Base-by-base conservation (phyloP, 2,888 invertebrate species). In the Drosophila algonquin region DNA sequence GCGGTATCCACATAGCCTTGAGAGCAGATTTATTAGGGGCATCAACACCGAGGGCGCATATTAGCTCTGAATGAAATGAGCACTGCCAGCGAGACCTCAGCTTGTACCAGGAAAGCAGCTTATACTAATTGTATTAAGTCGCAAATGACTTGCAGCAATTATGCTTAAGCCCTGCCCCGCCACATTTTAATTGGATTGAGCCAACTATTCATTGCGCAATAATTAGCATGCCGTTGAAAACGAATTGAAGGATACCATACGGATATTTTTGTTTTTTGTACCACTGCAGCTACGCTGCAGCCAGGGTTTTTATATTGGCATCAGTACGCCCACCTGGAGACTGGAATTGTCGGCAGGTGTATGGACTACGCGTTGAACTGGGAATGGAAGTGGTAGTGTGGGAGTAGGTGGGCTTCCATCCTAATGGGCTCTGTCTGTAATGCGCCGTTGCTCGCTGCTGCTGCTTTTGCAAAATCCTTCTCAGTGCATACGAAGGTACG, bases 391-490 rank as follows among this genome's bases (percentile, higher is more conserved):
- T 46, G 14, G 52, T 10, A 46, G 9, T 44, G 32, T 52, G 24
- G 50, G 24, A 62, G 35, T 50, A n/a, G 40, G 10, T 50, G 21
- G 55, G 16, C 44, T 16, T 16, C 16, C 24, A 16, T 46, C 56
- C 12, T 40, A 40, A 40, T 40, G 12, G 6, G 8, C 18, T 24
- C 40, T 54, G 63, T 18, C 52, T 6, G 63, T 47, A 40, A 35
- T 35, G 35, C 35, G 12, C 35, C 3, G 32, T 30, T 9, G 8
- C 30, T 0, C 30, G 30, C 30, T 9, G 30, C 30, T 30, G 30
- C 30, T 30, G 8, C 30, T 30, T 30, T 30, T 30, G 30, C 30
- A 8, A 8, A 30, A 30, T 30, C 32, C 32, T 10, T 32, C 10
- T 3, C 0, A 32, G 32, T 32, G 32, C 32, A 32, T 10, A 1